Evolutionary conservation across 2,113 vertebrate genomes (phyloP).

Genomic region (Ciconia boyciana): DNA sequence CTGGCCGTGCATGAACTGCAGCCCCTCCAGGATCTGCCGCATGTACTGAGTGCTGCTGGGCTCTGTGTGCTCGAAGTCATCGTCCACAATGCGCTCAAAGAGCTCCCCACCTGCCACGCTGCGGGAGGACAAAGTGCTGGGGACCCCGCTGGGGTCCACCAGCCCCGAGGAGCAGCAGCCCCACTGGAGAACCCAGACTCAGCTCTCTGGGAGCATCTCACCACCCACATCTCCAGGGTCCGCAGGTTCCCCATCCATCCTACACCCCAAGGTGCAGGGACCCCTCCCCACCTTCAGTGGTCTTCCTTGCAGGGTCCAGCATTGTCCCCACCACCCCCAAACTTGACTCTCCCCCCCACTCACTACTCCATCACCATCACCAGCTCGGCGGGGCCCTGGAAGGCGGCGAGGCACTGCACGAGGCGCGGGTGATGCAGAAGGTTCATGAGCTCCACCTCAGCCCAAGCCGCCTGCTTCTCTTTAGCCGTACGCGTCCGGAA

Average conservation of each 20-base stretch:
- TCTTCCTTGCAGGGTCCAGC: neutral
- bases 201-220: accelerated
- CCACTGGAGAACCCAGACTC: neutral
- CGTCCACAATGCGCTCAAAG: slow-evolving; percentile 82
- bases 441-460: slow-evolving; percentile 85
- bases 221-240: neutral
- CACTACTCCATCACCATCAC: slow-evolving; percentile 90
- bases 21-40: slow-evolving; percentile 85
- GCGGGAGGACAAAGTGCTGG: neutral
- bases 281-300: neutral
- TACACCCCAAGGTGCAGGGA: neutral
- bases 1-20: slow-evolving; percentile 82
- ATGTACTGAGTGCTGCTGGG: slow-evolving; percentile 81
- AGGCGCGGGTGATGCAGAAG: slow-evolving; percentile 81
- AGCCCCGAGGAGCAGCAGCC: neutral
- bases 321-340: neutral
- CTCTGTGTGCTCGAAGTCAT: slow-evolving; percentile 86
- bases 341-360: slow-evolving; percentile 2
- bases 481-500: slow-evolving; percentile 69
- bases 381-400: slow-evolving; percentile 68
- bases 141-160: neutral
- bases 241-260: neutral
- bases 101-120: slow-evolving; percentile 87
- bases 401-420: slow-evolving; percentile 82
- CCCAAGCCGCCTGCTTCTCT: slow-evolving; percentile 69